Evolutionary conservation across 2,113 vertebrate species (phyloP), one percentile per base, ranked within the genome.

Genomic region (Speoplatyrhinus poulsoni): DNA sequence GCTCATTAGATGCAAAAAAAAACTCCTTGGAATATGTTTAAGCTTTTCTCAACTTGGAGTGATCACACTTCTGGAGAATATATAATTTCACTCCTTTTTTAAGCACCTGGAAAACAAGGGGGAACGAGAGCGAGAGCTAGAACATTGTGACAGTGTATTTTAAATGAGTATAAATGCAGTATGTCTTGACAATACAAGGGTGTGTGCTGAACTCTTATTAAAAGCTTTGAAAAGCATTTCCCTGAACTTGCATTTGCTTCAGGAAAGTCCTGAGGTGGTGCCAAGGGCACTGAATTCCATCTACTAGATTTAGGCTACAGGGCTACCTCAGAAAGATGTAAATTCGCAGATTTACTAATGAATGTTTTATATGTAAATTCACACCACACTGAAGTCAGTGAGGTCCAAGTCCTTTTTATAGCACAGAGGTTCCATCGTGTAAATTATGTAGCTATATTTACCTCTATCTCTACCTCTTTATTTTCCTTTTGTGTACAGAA

Each of bases 1-100:
- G 72, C 82, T 89, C 81, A 85, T 90, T 87, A 85, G 66, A 62
- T 46, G 67, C n/a, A 49, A 80, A 84, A 87, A 85, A 85, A 86
- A 76, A 71, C 78, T 76, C 64, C 50, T 80, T 76, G 69, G 68
- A 78, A 83, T 68, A 55, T 56, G 66, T 81, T 75, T 55, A 13
- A 80, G 50, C 65, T 76, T n/a, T 57, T 75, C 67, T 78, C 47
- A 77, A 84, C 76, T 70, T 46, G 0, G 0, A 12, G 62, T 56
- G 67, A 75, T 46, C 46, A 65, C 57, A 12, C 19, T 66, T 32
- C 60, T 68, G 33, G 16, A 58, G 60, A 26, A 68, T 41, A 75
- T n/a, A 17, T 33, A 64, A 19, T 46, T 50, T 64, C 32, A 4
- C n/a, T 13, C 9, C 26, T 10, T 59, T 70, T 62, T 12, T 47